phyloP scores from a whole-genome alignment of 2,113 vertebrate genomes.

The Chitala chitala region DNA sequence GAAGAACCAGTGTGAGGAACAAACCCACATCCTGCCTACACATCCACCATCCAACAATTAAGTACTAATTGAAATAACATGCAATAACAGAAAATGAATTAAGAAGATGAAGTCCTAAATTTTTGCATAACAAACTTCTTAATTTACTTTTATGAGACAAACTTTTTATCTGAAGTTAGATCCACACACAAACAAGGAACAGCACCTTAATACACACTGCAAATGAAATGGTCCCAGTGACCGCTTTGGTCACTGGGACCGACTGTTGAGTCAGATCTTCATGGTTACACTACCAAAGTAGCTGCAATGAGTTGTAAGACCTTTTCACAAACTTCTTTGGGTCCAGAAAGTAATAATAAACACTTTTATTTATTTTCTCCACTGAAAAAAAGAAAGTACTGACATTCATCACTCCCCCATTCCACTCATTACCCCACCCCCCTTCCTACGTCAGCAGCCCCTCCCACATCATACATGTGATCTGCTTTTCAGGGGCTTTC shows the following conservation, averaged over 20 bases:
- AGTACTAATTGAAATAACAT: conserved; percentile 40
- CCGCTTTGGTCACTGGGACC: neutral
- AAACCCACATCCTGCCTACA: conserved; percentile 48
- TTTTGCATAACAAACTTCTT: conserved; percentile 29
- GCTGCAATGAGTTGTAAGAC: conserved; percentile 35
- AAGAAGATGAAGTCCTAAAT: conserved; percentile 34
- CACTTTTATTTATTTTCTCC: conserved; percentile 52
- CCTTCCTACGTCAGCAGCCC: conserved; percentile 33
- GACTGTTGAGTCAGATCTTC: too few species aligned
- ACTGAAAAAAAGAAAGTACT: neutral
- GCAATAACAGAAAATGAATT: conserved; percentile 41
- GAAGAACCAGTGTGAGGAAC: conserved; percentile 35
- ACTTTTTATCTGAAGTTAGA: conserved; percentile 29
- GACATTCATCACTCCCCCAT: too few species aligned
- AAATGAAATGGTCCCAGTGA: neutral
- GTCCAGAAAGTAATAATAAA: conserved; percentile 50
- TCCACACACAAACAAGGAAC: conserved; percentile 4
- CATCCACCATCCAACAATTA: too few species aligned
- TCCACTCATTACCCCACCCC: neutral
- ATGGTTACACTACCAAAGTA: conserved; percentile 37
- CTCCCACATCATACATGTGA: too few species aligned
- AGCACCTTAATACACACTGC: neutral
- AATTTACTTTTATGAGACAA: conserved; percentile 34
- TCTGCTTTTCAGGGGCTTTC: too few species aligned
- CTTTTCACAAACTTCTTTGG: conserved; percentile 38